A percentile compares a stretch with the other conserved stretches of the same genome.
Evolutionary conservation across 92 coral and sea anemone genomes (phyloP).

Genomic region (Porites lobata): DNA sequence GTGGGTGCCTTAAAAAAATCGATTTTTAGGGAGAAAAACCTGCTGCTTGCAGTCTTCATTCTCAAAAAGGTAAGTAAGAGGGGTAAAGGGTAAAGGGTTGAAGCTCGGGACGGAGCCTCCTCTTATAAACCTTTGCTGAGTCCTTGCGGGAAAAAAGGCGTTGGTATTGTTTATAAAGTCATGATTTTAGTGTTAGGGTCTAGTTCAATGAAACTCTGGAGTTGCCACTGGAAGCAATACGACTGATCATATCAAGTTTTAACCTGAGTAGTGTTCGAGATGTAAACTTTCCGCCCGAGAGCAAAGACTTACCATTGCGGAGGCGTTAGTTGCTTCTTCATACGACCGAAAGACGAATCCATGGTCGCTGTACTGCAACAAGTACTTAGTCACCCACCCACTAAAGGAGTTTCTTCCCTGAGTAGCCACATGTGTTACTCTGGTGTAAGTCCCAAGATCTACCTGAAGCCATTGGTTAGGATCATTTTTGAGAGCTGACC

Average conservation of each 20-base stretch:
- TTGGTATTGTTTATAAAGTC: no score
- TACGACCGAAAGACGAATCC: neutral
- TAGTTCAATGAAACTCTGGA: no score
- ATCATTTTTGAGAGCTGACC: constrained; percentile 18
- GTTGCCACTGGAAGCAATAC: no score
- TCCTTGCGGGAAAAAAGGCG: no score
- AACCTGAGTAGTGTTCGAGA: neutral
- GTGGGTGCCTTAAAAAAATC: no score
- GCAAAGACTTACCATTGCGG: neutral
- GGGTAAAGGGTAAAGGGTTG: no score
- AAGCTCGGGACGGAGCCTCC: no score
- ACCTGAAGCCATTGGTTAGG: constrained; percentile 26
- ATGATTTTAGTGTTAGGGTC: no score
- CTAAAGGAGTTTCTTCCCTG: constrained; percentile 14
- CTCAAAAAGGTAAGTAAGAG: no score
- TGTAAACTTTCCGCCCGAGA: neutral
- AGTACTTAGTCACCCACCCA: constrained; percentile 4
- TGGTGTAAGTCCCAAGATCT: constrained; percentile 3
- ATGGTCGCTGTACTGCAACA: constrained; percentile 12
- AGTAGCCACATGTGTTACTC: constrained; percentile 2
- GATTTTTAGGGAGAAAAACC: no score
- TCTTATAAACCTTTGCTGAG: no score
- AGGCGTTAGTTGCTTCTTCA: neutral
- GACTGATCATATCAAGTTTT: neutral
- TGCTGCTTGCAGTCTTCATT: no score